Percentiles rank a stretch among this genome's conserved stretches.
Conservation (phyloP, 2,888 invertebrate species). For the Tipula lateralis region DNA sequence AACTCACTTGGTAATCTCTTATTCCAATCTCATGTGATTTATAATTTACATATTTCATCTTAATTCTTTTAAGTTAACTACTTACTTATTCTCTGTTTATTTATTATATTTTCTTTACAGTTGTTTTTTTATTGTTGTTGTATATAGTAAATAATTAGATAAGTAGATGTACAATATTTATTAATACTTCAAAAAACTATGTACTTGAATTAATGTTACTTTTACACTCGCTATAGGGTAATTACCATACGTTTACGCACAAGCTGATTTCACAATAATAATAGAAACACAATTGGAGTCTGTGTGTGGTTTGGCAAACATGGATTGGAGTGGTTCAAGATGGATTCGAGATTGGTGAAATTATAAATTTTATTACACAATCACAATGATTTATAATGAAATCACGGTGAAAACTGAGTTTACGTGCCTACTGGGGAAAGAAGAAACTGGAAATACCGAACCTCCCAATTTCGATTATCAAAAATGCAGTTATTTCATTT, state of each 20-base stretch:
- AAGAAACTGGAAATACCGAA: too few relatives aligned
- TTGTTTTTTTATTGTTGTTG: background rate
- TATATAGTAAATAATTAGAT: background rate
- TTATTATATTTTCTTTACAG: background rate
- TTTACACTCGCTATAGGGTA: background rate
- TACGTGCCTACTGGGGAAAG: too few relatives aligned
- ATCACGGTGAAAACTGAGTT: too few relatives aligned
- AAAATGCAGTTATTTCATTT: too few relatives aligned
- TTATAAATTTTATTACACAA: too few relatives aligned
- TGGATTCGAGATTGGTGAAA: background rate
- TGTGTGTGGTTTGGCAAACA: background rate
- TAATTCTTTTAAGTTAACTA: background rate
- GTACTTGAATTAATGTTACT: background rate
- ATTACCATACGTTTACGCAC: background rate
- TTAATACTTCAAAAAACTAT: background rate
- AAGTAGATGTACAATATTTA: background rate
- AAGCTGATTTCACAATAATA: background rate
- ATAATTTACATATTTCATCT: background rate
- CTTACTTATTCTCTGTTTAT: background rate
- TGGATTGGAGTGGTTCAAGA: background rate
- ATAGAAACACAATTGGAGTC: background rate
- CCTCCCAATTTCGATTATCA: too few relatives aligned
- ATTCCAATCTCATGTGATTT: background rate
- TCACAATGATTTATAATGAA: too few relatives aligned
- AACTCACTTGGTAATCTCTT: background rate